These are phyloP conservation scores for Stenodera caucasica DNA, from an alignment of 2,888 invertebrate species.

Conservation along the genomic window DNA sequence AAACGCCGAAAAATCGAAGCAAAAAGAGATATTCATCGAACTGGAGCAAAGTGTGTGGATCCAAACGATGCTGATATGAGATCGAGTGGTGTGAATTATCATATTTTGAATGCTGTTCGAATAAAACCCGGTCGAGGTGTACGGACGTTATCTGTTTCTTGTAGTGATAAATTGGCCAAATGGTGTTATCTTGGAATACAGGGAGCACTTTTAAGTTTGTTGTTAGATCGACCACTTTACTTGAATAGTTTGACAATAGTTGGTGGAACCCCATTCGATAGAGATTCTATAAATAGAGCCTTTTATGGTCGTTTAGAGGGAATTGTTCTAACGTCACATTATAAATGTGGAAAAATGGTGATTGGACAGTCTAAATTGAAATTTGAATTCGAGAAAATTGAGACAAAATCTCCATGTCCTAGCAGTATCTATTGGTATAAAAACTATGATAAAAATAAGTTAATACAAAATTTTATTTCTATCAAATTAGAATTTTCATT, in stretches of 20 bases:
- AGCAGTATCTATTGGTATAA: constrained; percentile 66
- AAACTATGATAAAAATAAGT: constrained; percentile 48
- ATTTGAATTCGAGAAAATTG: constrained; percentile 56
- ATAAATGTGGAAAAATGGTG: constrained; percentile 39
- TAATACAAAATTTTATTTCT: not conserved
- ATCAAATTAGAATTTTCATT: not conserved
- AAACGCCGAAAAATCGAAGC: constrained; percentile 31
- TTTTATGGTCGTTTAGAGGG: constrained; percentile 52
- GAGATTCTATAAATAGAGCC: constrained; percentile 58
- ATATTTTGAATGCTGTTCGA: constrained; percentile 71
- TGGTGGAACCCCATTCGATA: constrained; percentile 65
- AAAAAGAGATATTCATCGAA: constrained; percentile 63
- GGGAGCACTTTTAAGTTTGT: constrained; percentile 73
- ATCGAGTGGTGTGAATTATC: constrained; percentile 64
- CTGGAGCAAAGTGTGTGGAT: constrained; percentile 85
- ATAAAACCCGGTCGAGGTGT: constrained; percentile 92
- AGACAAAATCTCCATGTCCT: constrained; percentile 59
- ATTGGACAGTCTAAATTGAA: constrained; percentile 48
- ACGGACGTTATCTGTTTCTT: constrained; percentile 85
- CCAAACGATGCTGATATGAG: constrained; percentile 64
- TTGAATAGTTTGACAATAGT: constrained; percentile 73
- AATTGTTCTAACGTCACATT: constrained; percentile 33
- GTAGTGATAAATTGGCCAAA: constrained; percentile 90
- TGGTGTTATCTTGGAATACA: constrained; percentile 88
- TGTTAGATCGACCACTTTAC: constrained; percentile 70